phyloP scores from a whole-genome alignment of 2,888 invertebrate genomes.

The Leptinotarsa peninsularis region DNA sequence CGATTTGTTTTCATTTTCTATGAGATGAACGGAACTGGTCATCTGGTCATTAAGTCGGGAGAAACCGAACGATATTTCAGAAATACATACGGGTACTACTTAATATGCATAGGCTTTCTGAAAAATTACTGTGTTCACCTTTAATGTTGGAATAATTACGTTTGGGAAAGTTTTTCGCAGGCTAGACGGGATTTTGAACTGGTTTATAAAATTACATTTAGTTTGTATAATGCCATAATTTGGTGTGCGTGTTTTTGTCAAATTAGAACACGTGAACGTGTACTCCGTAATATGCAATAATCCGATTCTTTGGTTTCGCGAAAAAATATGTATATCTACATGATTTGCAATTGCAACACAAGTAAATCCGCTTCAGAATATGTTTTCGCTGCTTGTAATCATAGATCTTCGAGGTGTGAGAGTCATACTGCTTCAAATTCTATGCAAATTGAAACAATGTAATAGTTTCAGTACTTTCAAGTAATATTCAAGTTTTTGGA shows the following conservation, averaged over 20 bases:
- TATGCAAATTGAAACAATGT: too few relatives aligned
- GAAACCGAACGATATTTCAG: constrained; percentile 10
- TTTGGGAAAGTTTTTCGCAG: constrained; percentile 25
- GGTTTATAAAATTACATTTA: constrained; percentile 19
- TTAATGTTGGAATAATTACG: constrained; percentile 18
- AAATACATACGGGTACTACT: constrained; percentile 2
- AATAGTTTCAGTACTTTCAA: too few relatives aligned
- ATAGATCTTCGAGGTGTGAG: too few relatives aligned
- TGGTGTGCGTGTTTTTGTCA: constrained; percentile 5
- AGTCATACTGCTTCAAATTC: too few relatives aligned
- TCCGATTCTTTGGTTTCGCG: too few relatives aligned
- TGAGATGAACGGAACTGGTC: neutral
- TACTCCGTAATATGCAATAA: neutral
- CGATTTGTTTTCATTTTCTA: neutral
- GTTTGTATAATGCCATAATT: constrained; percentile 23
- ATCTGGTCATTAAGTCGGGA: neutral
- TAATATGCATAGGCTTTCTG: constrained; percentile 22
- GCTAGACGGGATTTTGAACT: constrained; percentile 21
- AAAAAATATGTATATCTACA: too few relatives aligned
- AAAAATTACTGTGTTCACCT: constrained; percentile 20
- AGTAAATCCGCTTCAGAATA: too few relatives aligned
- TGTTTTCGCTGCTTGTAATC: too few relatives aligned
- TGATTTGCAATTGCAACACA: too few relatives aligned
- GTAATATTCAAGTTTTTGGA: neutral
- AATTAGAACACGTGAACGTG: constrained; percentile 7